Percentiles rank a stretch among this genome's conserved stretches.
These are phyloP conservation scores for Ceratosolen solmsi DNA, from an alignment of 1,140 invertebrate genomes.

Conservation along the genomic window DNA sequence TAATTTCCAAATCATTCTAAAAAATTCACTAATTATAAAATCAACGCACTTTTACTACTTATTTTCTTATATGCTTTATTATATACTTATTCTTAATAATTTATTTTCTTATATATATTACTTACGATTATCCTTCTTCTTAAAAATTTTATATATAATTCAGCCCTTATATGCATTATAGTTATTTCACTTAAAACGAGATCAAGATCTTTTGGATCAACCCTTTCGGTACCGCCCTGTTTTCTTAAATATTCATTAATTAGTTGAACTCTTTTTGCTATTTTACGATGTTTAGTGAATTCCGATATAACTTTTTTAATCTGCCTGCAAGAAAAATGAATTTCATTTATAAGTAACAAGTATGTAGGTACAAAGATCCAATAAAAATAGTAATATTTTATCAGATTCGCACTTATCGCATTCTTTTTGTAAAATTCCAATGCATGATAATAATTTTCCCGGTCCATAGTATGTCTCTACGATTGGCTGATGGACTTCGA, in stretches of 20 bases:
- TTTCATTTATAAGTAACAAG: slow-evolving; percentile 25
- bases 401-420: slow-evolving; percentile 81
- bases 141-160: slow-evolving; percentile 94
- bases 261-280: slow-evolving; percentile 79
- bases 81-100: slow-evolving; percentile 87
- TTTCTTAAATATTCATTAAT: slow-evolving; percentile 76
- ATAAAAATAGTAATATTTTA: slow-evolving; percentile 14
- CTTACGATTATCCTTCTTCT: slow-evolving; percentile 83
- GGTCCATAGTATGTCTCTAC: slow-evolving; percentile 96
- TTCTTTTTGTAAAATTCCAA: slow-evolving; percentile 86
- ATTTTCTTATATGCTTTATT: slow-evolving; percentile 60
- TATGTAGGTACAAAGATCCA: too few species aligned
- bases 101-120: slow-evolving; percentile 64
- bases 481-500: slow-evolving; percentile 94
- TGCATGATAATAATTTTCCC: slow-evolving; percentile 82
- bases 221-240: slow-evolving; percentile 75
- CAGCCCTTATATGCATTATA: slow-evolving; percentile 90
- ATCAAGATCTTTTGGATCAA: slow-evolving; percentile 92
- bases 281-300: slow-evolving; percentile 83
- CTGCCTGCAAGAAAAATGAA: slow-evolving; percentile 59
- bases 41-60: background rate
- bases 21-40: slow-evolving; percentile 37
- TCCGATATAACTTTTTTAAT: slow-evolving; percentile 80
- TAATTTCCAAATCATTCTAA: slow-evolving; percentile 82
- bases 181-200: slow-evolving; percentile 92